Evolutionary conservation across 2,888 invertebrate genomes (phyloP), one percentile per base, ranked within the genome.

Genomic region (Listrodromus nycthemerus): DNA sequence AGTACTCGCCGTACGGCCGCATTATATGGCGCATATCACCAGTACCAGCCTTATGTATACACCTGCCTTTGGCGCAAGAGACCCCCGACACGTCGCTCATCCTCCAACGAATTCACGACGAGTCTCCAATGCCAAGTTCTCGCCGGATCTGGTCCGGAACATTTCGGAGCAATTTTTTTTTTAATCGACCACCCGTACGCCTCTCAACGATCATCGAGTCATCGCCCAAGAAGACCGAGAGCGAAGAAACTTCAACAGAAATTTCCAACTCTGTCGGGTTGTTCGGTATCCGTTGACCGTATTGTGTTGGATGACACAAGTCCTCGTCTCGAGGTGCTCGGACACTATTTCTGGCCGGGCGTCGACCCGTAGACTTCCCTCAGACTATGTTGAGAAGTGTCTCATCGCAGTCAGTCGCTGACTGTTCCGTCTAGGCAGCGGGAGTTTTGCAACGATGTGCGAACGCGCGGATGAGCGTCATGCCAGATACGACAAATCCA

Each of bases 331-430:
- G 91, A 89, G 90, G 89, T 89, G 90, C 89, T 89, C 89, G 75
- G 76, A 75, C 66, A 79, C 93, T 93, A 92, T 92, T 93, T 90
- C 90, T 91, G 90, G 89, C 87, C 91, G 93, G 92, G 89, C 93
- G 91, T 92, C 93, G 93, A 93, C 92, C 93, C 91, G 92, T 88
- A 92, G 93, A 93, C 92, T 89, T 88, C 90, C 90, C 91, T 91
- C 92, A 92, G 92, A 92, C 93, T 91, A 89, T 87, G 88, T 71
- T 89, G 91, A 90, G 85, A 71, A 37, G 63, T 74, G 65, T 55
- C 55, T 55, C 21, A 55, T 13, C 24, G 55, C 55, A 55, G 21
- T 55, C 55, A 24, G n/a, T 55, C 55, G 61, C 41, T 30, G 52
- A 52, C 50, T 52, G 19, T 45, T 33, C n/a, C 41, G 55, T 27